phyloP scores from a whole-genome alignment of 2,888 invertebrate species.

The Oeneis ivallda region DNA sequence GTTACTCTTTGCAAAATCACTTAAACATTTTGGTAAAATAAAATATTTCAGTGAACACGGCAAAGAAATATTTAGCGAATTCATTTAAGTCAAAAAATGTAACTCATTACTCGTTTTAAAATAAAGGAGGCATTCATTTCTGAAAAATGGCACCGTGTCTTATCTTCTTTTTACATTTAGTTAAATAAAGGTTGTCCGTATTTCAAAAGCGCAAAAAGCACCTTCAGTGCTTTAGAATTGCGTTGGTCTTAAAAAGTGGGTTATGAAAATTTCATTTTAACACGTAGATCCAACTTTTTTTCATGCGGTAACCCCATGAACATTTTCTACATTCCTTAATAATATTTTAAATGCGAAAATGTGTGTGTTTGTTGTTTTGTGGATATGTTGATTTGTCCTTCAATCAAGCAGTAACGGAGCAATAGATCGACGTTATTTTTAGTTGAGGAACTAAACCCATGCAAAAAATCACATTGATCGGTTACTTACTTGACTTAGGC shows the following conservation, averaged over 20 bases:
- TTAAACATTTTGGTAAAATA: background rate
- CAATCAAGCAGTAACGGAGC: too few relatives aligned
- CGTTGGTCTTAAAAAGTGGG: background rate
- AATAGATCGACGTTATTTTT: too few relatives aligned
- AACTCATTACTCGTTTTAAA: slow-evolving; percentile 12
- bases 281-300: too few relatives aligned
- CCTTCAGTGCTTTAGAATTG: slow-evolving; percentile 2
- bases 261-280: slow-evolving; percentile 4
- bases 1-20: too few relatives aligned
- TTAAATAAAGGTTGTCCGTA: slow-evolving; percentile 13
- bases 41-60: slow-evolving; percentile 2
- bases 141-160: slow-evolving; percentile 7
- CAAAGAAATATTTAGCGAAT: slow-evolving; percentile 1
- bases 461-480: too few relatives aligned
- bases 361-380: too few relatives aligned
- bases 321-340: too few relatives aligned
- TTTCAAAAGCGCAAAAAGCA: slow-evolving; percentile 14
- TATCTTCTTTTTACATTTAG: slow-evolving; percentile 17
- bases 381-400: too few relatives aligned
- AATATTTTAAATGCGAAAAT: too few relatives aligned
- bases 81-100: slow-evolving; percentile 10
- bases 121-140: slow-evolving; percentile 20
- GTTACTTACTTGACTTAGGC: too few relatives aligned
- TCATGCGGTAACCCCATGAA: too few relatives aligned
- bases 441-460: too few relatives aligned